phyloP scores from a whole-genome alignment of 2,797 vertebrate species.

The Nyctalus aviator region DNA sequence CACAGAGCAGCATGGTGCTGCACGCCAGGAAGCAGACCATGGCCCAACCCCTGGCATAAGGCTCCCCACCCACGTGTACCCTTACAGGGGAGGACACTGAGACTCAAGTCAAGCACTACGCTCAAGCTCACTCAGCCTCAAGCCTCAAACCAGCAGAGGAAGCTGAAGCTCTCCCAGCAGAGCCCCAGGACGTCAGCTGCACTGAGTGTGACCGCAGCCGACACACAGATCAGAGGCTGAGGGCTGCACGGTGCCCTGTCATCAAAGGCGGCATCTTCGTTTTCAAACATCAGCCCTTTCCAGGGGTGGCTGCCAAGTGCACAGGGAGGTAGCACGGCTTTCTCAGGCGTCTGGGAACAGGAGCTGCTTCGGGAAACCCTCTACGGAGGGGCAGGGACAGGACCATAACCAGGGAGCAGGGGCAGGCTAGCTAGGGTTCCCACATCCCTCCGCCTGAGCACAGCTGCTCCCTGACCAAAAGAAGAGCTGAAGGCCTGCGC shows the following conservation, averaged over 20 bases:
- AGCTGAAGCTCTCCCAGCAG: not conserved
- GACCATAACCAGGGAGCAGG: not conserved
- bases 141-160: not conserved
- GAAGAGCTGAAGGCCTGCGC: not conserved
- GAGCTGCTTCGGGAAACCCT: not conserved
- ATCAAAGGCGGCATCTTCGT: not conserved
- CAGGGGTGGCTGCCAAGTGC: not conserved
- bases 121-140: not conserved
- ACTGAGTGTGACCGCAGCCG: not conserved
- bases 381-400: not conserved
- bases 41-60: too few relatives aligned
- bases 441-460: not conserved
- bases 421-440: conserved; percentile 19
- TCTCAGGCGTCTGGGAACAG: not conserved
- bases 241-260: not conserved
- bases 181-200: not conserved
- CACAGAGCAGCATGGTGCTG: fast-evolving
- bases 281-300: not conserved
- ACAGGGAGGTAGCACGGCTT: not conserved
- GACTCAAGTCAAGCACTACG: not conserved
- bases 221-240: not conserved
- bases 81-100: not conserved
- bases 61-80: not conserved
- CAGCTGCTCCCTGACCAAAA: not conserved
- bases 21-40: not conserved